phyloP scores from a whole-genome alignment of 2,797 vertebrate genomes.

The Trachurus trachurus region DNA sequence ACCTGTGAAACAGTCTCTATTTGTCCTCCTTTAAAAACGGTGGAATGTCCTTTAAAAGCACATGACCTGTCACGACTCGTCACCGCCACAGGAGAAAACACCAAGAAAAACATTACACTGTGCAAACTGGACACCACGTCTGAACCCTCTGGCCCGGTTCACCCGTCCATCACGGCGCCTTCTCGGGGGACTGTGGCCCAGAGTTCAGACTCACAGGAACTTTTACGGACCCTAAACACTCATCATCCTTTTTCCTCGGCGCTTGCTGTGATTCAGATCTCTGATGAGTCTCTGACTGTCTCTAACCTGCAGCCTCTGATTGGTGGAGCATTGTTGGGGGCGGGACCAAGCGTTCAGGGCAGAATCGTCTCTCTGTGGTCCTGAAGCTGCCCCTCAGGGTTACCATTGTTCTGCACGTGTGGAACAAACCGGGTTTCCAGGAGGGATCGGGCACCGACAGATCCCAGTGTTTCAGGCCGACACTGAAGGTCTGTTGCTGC shows the following conservation, averaged over 20 bases:
- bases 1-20: constrained; percentile 33
- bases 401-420: too few species aligned
- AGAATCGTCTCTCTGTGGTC: background rate
- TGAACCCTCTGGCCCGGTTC: background rate
- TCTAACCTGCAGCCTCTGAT: background rate
- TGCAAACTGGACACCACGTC: constrained; percentile 24
- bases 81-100: constrained; percentile 18
- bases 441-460: background rate
- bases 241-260: background rate
- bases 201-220: background rate
- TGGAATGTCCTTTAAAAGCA: constrained; percentile 62
- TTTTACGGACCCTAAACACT: background rate
- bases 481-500: background rate
- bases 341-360: background rate
- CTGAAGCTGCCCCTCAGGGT: too few species aligned
- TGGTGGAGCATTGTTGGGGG: background rate
- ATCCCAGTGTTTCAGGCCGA: background rate
- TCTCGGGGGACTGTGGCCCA: background rate
- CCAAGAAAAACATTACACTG: constrained; percentile 31
- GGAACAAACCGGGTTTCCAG: too few species aligned
- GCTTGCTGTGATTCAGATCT: background rate
- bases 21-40: constrained; percentile 43
- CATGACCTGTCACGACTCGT: constrained; percentile 4
- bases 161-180: background rate
- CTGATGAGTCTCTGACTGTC: background rate